Evolutionary conservation across 2,113 vertebrate species (phyloP), one percentile per base, ranked within the genome.

Genomic region (Pollachius pollachius): DNA sequence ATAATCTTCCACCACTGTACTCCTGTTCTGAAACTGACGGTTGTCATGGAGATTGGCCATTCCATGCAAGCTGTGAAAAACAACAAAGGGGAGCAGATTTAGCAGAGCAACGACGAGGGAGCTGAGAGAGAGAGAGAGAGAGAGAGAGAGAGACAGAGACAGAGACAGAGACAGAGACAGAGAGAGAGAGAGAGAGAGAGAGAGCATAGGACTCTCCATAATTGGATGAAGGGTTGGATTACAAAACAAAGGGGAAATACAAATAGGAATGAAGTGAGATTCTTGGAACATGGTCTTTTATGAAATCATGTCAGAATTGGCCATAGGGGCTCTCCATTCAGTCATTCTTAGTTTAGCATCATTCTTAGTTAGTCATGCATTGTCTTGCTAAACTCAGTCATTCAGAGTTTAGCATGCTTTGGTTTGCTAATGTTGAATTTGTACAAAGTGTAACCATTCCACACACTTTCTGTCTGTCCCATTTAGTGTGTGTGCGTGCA

Each of bases 11-110:
- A 15, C 58, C n/a, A 21, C 58, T 60, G 58, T 63, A 30, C 27
- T 34, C 15, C n/a, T 8, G 41, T 64, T 64, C 63, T 64, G 63
- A 64, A 41, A 64, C 63, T 34, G 34, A 19, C 27, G 23, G 62
- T 30, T 30, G 60, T 23, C 60, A 62, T 62, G 21, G 21, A 21
- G 23, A 62, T 62, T 62, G 7, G 21, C 60, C 21, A 6, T 25
- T 62, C 19, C 19, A 62, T 21, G 19, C 21, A 25, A 25, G 15
- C 19, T 15, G 21, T 15, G 19, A 57, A n/a, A 16, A 57, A 27
- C 23, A 62, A 64, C 63, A 64, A 64, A 41, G n/a, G 63, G 3
- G 16, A 37, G 41, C 13, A 25, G 27, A 37, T 34, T 30, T 63
- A 34, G 27, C 4, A 30, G 23, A 34, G 58, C 0, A 19, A 11